A percentile compares a stretch with the other conserved stretches of the same genome.
These are phyloP conservation scores for Parnassius apollo DNA, from an alignment of 2,888 invertebrate species.

Conservation along the genomic window DNA sequence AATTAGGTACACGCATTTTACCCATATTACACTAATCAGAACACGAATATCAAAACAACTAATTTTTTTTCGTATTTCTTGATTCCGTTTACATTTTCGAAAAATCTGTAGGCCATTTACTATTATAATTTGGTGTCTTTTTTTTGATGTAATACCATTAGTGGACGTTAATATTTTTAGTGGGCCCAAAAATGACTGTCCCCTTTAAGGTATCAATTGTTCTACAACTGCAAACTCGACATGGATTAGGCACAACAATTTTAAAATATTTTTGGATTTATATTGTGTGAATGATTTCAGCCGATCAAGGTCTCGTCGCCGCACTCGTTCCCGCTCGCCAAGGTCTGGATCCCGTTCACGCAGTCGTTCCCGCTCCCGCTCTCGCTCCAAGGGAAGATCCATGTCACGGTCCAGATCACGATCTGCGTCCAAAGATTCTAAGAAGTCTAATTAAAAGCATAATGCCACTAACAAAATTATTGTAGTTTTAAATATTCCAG, in stretches of 20 bases:
- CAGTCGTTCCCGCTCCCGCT: constrained; percentile 74
- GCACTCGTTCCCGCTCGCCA: constrained; percentile 82
- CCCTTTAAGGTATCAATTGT: too few species aligned
- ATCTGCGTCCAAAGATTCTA: constrained; percentile 75
- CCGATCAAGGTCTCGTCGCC: constrained; percentile 83
- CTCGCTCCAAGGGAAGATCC: constrained; percentile 76
- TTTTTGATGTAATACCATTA: too few species aligned
- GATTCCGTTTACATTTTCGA: too few species aligned
- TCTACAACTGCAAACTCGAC: not conserved
- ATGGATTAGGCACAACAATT: constrained; percentile 21
- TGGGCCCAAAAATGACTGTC: too few species aligned
- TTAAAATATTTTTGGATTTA: constrained; percentile 11
- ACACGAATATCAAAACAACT: too few species aligned
- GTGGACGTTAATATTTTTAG: too few species aligned
- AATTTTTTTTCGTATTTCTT: too few species aligned
- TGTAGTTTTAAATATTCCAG: constrained; percentile 34
- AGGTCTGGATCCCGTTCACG: constrained; percentile 75
- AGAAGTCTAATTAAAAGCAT: constrained; percentile 64
- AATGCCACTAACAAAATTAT: constrained; percentile 11
- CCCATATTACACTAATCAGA: too few species aligned
- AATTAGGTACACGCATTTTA: too few species aligned
- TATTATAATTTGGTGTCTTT: too few species aligned
- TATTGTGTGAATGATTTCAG: constrained; percentile 47
- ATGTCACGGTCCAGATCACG: constrained; percentile 74
- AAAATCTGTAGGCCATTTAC: too few species aligned